phyloP scores from a whole-genome alignment of 2,113 vertebrate genomes.

The Acinonyx jubatus region DNA sequence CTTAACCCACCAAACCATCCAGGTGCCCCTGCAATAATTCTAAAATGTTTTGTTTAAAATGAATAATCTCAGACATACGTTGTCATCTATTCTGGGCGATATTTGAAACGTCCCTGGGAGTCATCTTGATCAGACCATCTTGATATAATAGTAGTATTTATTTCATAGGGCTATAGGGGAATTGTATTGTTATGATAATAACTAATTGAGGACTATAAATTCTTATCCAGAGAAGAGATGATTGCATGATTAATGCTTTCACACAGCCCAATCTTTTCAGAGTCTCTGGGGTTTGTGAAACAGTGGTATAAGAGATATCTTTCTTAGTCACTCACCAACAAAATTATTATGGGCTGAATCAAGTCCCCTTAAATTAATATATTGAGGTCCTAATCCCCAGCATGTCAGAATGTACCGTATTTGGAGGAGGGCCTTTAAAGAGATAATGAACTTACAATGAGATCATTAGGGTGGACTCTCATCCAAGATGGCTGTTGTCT shows the following conservation, averaged over 20 bases:
- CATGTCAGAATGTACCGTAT: not conserved
- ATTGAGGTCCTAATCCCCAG: not conserved
- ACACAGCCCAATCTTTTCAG: not conserved
- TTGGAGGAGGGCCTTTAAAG: not conserved
- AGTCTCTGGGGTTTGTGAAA: not conserved
- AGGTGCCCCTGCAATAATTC: not conserved
- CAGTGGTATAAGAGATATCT: not conserved
- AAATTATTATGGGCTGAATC: not conserved
- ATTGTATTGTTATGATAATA: not conserved
- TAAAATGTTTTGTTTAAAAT: not conserved
- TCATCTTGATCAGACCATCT: not conserved
- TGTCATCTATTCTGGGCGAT: not conserved
- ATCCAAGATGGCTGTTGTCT: not conserved
- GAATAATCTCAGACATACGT: not conserved
- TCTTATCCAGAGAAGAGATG: not conserved
- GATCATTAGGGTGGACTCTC: not conserved
- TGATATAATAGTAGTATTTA: not conserved
- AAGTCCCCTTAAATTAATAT: not conserved
- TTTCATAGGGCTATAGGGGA: not conserved
- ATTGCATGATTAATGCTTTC: not conserved
- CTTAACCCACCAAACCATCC: too few relatives aligned
- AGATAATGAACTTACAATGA: not conserved
- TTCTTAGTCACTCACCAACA: not conserved
- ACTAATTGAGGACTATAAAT: not conserved
- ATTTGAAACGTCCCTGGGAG: slow-evolving; percentile 19